Conservation (phyloP, 2,888 invertebrate genomes). For the Busseola fusca region DNA sequence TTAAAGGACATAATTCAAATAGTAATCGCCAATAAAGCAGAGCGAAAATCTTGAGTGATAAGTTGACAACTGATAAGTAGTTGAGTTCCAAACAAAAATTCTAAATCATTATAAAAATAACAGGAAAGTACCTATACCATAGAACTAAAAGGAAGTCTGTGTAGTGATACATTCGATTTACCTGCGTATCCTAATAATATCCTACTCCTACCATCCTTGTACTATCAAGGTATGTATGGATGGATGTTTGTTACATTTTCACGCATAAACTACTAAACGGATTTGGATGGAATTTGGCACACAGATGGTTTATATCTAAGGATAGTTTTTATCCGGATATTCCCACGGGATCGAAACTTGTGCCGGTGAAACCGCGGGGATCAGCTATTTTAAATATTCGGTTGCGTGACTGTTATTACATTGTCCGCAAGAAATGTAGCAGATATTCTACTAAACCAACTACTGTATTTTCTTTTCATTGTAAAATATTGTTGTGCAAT, state of each 20-base stretch:
- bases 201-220: too few relatives aligned
- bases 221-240: too few relatives aligned
- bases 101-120: neutral
- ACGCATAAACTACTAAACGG: too few relatives aligned
- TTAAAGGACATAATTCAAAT: neutral
- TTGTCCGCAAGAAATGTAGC: constrained; percentile 14
- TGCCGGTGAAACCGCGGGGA: too few relatives aligned
- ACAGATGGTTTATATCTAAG: too few relatives aligned
- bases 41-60: neutral
- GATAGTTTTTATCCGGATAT: too few relatives aligned
- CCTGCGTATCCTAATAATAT: constrained; percentile 12
- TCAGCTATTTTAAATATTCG: neutral
- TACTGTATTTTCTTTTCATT: constrained; percentile 33
- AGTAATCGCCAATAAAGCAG: neutral
- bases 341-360: too few relatives aligned
- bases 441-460: constrained; percentile 6
- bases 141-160: neutral
- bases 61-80: too few relatives aligned
- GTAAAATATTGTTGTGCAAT: constrained; percentile 40
- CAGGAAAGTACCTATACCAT: constrained; percentile 1
- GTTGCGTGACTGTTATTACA: constrained; percentile 1
- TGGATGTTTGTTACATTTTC: too few relatives aligned
- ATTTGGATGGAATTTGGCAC: too few relatives aligned
- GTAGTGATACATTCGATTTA: neutral
- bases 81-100: neutral